phyloP scores from a whole-genome alignment of 1,140 invertebrate species.

The Orius insidiosus region DNA sequence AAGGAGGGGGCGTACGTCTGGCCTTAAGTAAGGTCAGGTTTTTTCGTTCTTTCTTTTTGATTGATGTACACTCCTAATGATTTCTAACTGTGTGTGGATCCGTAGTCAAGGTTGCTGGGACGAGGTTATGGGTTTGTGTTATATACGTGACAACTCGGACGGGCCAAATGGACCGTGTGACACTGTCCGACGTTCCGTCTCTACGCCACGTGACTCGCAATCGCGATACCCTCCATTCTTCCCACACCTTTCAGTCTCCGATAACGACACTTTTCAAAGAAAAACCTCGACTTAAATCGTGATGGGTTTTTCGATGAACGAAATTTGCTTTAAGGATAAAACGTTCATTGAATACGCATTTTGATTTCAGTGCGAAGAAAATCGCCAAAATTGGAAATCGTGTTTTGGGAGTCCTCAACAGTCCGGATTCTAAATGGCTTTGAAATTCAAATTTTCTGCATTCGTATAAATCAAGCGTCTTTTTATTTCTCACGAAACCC shows the following conservation, averaged over 20 bases:
- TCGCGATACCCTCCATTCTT: background rate
- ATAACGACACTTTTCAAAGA: too few relatives aligned
- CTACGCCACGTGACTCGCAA: background rate
- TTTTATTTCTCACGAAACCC: too few relatives aligned
- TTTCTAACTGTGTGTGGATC: background rate
- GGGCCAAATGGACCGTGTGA: conserved; percentile 8
- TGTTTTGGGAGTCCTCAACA: too few relatives aligned
- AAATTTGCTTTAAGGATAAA: too few relatives aligned
- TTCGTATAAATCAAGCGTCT: too few relatives aligned
- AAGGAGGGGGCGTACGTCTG: background rate
- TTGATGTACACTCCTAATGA: background rate
- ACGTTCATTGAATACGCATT: too few relatives aligned
- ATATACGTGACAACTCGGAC: background rate
- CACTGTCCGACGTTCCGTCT: conserved; percentile 1
- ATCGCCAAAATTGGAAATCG: too few relatives aligned
- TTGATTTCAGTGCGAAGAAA: too few relatives aligned
- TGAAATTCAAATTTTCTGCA: too few relatives aligned
- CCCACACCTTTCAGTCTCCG: background rate
- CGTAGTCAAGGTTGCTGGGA: background rate
- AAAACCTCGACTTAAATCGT: too few relatives aligned
- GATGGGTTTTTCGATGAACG: too few relatives aligned
- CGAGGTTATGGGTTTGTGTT: conserved; percentile 8
- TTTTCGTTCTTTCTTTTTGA: background rate
- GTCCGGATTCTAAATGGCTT: too few relatives aligned
- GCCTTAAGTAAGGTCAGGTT: background rate